These are phyloP conservation scores for Petrocephalus zakoni DNA, from an alignment of 2,113 vertebrate species.

Conservation along the genomic window DNA sequence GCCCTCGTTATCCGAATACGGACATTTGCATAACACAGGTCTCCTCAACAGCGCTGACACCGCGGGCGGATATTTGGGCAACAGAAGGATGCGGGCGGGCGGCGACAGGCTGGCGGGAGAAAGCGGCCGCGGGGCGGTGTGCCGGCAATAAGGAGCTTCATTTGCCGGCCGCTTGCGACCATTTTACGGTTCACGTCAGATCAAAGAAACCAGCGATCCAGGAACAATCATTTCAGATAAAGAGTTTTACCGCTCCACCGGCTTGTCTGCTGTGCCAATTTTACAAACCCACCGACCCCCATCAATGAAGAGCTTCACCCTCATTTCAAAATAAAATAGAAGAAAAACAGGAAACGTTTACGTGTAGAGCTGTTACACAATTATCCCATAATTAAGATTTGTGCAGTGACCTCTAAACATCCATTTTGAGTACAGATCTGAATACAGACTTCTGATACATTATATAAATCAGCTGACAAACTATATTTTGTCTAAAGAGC, in stretches of 20 bases:
- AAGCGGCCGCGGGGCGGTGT: conserved; percentile 16
- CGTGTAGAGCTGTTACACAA: background rate
- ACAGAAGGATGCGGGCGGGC: background rate
- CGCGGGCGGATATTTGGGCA: background rate
- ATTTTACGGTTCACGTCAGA: conserved; percentile 55
- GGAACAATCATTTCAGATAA: conserved; percentile 53
- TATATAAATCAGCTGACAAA: background rate
- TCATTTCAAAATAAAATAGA: background rate
- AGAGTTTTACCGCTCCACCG: conserved; percentile 51
- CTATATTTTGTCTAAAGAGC: background rate
- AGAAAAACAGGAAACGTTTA: background rate
- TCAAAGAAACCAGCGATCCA: conserved; percentile 58
- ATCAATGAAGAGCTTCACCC: background rate
- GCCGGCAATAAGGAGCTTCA: conserved; percentile 65
- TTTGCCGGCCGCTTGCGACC: conserved; percentile 41
- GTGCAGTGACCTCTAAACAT: background rate
- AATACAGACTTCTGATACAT: background rate
- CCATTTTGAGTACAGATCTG: background rate
- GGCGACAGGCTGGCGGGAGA: background rate
- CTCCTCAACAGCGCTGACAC: background rate
- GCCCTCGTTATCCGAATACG: background rate
- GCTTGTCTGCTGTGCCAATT: conserved; percentile 34
- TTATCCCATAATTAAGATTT: background rate
- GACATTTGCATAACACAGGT: background rate
- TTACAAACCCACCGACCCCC: background rate